A percentile compares a stretch with the other conserved stretches of the same genome.
Conservation (phyloP, 2,888 invertebrate species). For the Drosophila kanekoi region DNA sequence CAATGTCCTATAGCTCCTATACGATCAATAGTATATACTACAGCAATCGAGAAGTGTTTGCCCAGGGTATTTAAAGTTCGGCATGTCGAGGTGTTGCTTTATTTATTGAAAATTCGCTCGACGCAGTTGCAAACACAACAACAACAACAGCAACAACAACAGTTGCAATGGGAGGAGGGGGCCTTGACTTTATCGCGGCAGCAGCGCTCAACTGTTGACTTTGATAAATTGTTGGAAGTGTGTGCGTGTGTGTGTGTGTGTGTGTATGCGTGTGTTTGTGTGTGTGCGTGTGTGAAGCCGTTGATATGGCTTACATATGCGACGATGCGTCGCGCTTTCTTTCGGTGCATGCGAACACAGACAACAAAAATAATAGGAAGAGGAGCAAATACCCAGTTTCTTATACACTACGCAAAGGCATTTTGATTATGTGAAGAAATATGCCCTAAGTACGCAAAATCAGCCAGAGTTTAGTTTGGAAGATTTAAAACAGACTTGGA, state of each 20-base stretch:
- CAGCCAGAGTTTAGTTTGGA: no score
- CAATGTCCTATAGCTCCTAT: no score
- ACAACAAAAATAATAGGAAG: not conserved
- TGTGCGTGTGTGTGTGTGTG: conserved; percentile 38
- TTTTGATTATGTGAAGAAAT: not conserved
- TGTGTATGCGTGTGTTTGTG: conserved; percentile 6
- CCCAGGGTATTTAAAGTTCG: no score
- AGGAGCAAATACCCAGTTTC: not conserved
- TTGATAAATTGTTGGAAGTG: conserved; percentile 59
- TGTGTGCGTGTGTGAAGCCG: conserved; percentile 10
- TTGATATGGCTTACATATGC: conserved; percentile 56
- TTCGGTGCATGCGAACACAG: conserved; percentile 24
- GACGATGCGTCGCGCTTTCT: conserved; percentile 43
- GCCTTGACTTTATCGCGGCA: conserved; percentile 50
- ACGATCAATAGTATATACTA: no score
- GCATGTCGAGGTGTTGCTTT: no score
- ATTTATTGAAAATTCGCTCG: conserved; percentile 1
- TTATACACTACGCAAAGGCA: not conserved
- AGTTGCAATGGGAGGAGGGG: not conserved
- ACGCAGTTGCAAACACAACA: conserved; percentile 22
- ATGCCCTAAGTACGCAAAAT: not conserved
- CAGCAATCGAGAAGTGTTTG: no score
- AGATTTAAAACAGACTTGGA: no score
- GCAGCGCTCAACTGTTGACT: conserved; percentile 38
- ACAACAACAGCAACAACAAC: conserved; percentile 11